Evolutionary conservation across 2,888 invertebrate species (phyloP).

Genomic region (Drosophila melanosoma): DNA sequence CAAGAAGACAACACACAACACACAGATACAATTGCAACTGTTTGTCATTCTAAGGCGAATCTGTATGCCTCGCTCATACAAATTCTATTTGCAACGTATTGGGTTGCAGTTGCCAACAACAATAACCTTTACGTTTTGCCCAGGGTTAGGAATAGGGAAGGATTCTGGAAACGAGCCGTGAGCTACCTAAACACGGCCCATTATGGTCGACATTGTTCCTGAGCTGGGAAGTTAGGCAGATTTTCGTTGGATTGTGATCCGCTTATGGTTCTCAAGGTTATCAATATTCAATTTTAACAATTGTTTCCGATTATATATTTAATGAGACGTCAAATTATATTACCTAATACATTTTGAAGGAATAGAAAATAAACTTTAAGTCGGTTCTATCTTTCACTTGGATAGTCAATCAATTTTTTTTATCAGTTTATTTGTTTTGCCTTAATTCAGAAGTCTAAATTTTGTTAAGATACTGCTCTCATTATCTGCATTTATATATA

Average conservation of each 20-base stretch:
- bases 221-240: slow-evolving; percentile 9
- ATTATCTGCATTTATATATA: not conserved
- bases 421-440: not conserved
- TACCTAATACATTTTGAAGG: not conserved
- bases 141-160: not conserved
- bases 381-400: not conserved
- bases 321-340: slow-evolving; percentile 53
- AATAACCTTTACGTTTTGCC: slow-evolving; percentile 36
- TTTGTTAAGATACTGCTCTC: not conserved
- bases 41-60: slow-evolving; percentile 74
- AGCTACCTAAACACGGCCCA: slow-evolving; percentile 64
- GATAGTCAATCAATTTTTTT: not conserved
- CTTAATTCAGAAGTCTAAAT: not conserved
- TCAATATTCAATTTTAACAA: slow-evolving; percentile 55
- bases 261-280: slow-evolving; percentile 35
- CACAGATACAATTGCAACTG: slow-evolving; percentile 72
- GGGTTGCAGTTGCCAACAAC: slow-evolving; percentile 43
- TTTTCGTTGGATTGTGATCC: slow-evolving; percentile 17
- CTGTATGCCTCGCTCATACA: slow-evolving; percentile 66
- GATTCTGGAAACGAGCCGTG: slow-evolving; percentile 48
- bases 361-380: not conserved
- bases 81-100: slow-evolving; percentile 58
- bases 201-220: slow-evolving; percentile 58
- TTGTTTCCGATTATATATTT: slow-evolving; percentile 41
- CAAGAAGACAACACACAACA: slow-evolving; percentile 31